Evolutionary conservation across 2,113 vertebrate species (phyloP).

Genomic region (Periophthalmus modestus): DNA sequence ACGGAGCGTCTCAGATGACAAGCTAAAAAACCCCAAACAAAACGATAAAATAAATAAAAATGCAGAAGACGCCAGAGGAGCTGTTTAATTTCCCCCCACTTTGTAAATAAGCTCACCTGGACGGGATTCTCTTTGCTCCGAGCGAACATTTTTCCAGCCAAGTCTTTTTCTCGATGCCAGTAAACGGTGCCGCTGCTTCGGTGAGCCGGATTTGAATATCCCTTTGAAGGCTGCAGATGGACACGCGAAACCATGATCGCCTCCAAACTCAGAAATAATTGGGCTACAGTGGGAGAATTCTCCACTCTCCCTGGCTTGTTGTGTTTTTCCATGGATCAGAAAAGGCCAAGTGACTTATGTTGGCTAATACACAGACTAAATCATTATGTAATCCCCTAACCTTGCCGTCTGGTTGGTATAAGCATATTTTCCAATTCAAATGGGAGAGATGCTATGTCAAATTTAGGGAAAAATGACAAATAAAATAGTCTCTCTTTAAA

Average conservation of each 20-base stretch:
- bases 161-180: conserved; percentile 55
- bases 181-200: conserved; percentile 57
- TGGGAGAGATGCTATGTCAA: not conserved
- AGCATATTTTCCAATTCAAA: not conserved
- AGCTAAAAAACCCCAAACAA: not conserved
- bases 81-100: conserved; percentile 57
- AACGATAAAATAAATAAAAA: conserved; percentile 4
- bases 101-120: conserved; percentile 71
- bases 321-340: conserved; percentile 52
- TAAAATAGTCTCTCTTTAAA: too few species aligned
- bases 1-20: conserved; percentile 43
- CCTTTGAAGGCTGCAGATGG: conserved; percentile 70
- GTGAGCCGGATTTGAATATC: conserved; percentile 61
- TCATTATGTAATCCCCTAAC: conserved; percentile 58
- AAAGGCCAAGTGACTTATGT: conserved; percentile 61
- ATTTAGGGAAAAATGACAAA: not conserved
- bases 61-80: conserved; percentile 39
- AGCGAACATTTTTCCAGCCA: conserved; percentile 41
- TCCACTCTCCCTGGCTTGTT: conserved; percentile 53
- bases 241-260: conserved; percentile 62
- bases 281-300: conserved; percentile 59
- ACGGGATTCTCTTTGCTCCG: conserved; percentile 16
- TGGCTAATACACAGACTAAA: conserved; percentile 64
- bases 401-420: not conserved
- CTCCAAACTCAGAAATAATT: conserved; percentile 69